Evolutionary conservation across 1,140 invertebrate species (phyloP).

Genomic region (Physella acuta): DNA sequence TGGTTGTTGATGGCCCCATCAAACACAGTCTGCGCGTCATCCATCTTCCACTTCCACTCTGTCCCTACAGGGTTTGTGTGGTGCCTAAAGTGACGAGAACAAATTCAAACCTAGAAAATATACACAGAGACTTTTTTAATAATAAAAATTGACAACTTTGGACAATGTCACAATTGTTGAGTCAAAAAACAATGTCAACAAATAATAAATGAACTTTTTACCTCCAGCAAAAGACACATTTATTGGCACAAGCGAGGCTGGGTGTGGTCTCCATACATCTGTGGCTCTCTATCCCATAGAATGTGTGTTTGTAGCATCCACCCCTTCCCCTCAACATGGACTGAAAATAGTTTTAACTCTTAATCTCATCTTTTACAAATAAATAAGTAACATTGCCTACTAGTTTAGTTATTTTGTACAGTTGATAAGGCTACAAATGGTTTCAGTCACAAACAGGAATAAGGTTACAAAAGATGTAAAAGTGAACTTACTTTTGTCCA

Average conservation of each 20-base stretch:
- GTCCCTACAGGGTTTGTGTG: conserved; percentile 74
- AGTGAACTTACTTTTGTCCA: conserved; percentile 66
- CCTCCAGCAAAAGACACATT: conserved; percentile 73
- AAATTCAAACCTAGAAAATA: no score
- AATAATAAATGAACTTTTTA: conserved; percentile 27
- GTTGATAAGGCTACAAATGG: no score
- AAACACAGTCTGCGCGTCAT: conserved; percentile 65
- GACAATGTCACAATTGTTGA: no score
- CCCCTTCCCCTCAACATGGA: conserved; percentile 69
- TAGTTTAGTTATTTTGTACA: no score
- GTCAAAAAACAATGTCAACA: conserved; percentile 2
- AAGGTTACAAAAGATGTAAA: background rate
- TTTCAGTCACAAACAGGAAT: background rate
- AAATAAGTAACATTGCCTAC: no score
- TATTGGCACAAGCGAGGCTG: conserved; percentile 70
- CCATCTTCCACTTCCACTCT: conserved; percentile 72
- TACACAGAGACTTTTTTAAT: no score
- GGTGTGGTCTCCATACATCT: conserved; percentile 72
- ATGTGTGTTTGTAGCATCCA: conserved; percentile 72
- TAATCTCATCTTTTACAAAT: no score
- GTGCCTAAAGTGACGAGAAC: no score
- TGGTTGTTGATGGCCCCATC: conserved; percentile 65
- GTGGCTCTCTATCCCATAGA: conserved; percentile 71
- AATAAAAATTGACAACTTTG: no score
- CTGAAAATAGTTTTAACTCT: no score